Evolutionary conservation across 2,797 vertebrate species (phyloP), one percentile per base, ranked within the genome.

Genomic region (Leucoraja ocellata): DNA sequence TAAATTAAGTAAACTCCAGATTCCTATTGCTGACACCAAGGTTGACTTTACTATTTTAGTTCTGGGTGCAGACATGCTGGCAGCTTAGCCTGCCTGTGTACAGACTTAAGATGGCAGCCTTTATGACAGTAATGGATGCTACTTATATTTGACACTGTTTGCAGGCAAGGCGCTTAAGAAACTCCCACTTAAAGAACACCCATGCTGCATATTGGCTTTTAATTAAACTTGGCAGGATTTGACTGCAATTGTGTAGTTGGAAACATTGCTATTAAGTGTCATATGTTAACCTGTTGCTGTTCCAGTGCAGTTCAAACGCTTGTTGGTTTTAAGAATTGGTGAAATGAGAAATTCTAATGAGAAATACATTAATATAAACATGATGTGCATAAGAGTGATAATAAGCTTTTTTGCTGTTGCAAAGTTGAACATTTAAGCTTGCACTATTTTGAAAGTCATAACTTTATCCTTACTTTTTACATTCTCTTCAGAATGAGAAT

Each of bases 291-390:
- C 36, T 88, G 61, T 65, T 86, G 36, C 65, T 65, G 21, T 65
- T 36, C 13, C n/a, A 88, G n/a, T 88, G 28, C 25, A 88, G 83
- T 61, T 88, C 83, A 88, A 32, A 63, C 21, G 16, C n/a, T 28
- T 86, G 13, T 46, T 73, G 65, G 90, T 91, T 74, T 91, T 74
- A 7, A 58, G 90, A 73, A 28, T 21, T 73, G 39, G 36, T 92
- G 36, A 91, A 91, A 91, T 91, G 28, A 74, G 74, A 32, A 32
- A 25, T 74, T 92, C 90, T 92, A 76, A 74, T 74, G 25, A 54
- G 58, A 23, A 91, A n/a, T 14, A 18, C 74, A 4, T 88, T 16
- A 18, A 90, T 63, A 23, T 14, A 16, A 91, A 73, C 54, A 92
- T 92, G 23, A 10, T 76, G 39, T 92, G 71, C 25, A 25, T 74